phyloP scores from a whole-genome alignment of 1,140 invertebrate species.

The Popillia japonica region DNA sequence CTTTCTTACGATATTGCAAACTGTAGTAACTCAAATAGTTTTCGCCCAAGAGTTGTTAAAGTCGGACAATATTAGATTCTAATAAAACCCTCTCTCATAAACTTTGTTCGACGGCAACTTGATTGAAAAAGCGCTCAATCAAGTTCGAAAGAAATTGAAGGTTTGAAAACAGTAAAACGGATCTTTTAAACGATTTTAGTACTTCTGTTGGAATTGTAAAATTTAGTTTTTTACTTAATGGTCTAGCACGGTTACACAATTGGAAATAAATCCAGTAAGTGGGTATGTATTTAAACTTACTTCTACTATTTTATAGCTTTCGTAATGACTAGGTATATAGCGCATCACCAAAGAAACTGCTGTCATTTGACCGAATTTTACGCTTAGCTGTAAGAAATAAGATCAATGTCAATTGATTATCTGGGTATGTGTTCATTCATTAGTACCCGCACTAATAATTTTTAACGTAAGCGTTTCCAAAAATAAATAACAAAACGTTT shows the following conservation, averaged over 20 bases:
- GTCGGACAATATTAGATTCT: slow-evolving; percentile 30
- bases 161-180: not conserved
- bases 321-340: not conserved
- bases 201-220: not conserved
- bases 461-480: no score
- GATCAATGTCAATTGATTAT: not conserved
- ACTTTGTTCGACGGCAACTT: slow-evolving; percentile 22
- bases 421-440: no score
- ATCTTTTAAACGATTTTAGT: slow-evolving; percentile 10
- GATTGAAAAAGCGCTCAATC: slow-evolving; percentile 24
- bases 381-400: not conserved
- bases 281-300: not conserved
- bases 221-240: slow-evolving; percentile 5
- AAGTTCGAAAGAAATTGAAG: slow-evolving; percentile 12
- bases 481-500: no score
- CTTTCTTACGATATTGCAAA: slow-evolving; percentile 7
- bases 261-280: not conserved
- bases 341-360: not conserved
- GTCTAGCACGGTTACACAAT: not conserved
- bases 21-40: slow-evolving; percentile 19
- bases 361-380: not conserved
- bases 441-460: no score
- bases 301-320: not conserved
- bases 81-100: slow-evolving; percentile 16
- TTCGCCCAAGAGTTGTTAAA: slow-evolving; percentile 31